Conservation (phyloP, 2,113 vertebrate genomes). For the Manacus vitellinus region DNA sequence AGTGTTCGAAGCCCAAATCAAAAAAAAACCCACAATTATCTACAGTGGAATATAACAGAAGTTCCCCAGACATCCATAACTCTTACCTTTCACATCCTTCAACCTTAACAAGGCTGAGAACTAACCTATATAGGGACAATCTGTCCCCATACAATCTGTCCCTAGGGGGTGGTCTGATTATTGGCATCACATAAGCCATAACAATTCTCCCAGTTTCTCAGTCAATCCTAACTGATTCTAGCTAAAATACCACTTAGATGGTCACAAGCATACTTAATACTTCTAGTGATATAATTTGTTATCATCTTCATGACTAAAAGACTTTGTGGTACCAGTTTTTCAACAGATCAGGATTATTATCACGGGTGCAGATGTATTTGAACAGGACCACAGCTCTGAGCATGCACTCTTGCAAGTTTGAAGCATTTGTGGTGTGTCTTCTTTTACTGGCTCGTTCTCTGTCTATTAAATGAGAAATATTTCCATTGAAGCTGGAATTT, state of each 20-base stretch:
- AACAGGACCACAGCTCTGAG: not conserved
- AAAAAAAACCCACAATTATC: rapidly evolving
- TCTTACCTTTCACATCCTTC: not conserved
- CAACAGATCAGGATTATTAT: not conserved
- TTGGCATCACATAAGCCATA: not conserved
- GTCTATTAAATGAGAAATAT: not conserved
- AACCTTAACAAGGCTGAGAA: not conserved
- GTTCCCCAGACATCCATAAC: not conserved
- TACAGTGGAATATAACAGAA: not conserved
- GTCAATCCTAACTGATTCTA: not conserved
- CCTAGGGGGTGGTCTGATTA: not conserved
- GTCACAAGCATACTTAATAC: not conserved
- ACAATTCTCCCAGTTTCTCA: not conserved
- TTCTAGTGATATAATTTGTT: not conserved
- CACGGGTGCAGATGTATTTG: not conserved
- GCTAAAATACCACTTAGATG: not conserved
- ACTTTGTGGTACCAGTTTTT: not conserved
- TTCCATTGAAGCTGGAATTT: not conserved
- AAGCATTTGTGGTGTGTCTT: not conserved
- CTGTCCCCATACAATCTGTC: not conserved
- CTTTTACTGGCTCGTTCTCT: not conserved
- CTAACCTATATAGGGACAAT: not conserved
- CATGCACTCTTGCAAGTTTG: not conserved
- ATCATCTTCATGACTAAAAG: not conserved
- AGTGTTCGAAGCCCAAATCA: not conserved